These are phyloP conservation scores for Ylistrum balloti DNA, from an alignment of 1,140 invertebrate genomes.

Conservation along the genomic window DNA sequence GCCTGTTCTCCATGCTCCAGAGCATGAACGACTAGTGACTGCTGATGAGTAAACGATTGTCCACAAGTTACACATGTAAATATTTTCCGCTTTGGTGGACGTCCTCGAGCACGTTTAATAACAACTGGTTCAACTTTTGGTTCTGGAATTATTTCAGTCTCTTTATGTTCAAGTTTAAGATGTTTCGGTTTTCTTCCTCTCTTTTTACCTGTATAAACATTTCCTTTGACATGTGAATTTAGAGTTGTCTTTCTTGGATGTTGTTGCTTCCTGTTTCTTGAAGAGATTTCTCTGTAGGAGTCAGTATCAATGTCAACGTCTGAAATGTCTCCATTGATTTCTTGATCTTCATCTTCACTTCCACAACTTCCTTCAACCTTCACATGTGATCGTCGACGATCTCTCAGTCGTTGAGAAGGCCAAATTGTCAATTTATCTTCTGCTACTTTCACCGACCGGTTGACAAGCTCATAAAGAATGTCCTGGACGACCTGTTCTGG, in stretches of 20 bases:
- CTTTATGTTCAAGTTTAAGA: too few relatives aligned
- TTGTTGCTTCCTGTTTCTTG: slow-evolving; percentile 49
- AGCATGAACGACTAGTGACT: slow-evolving; percentile 44
- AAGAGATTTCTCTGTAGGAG: neutral
- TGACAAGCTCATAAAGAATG: slow-evolving; percentile 19
- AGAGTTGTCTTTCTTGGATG: slow-evolving; percentile 32
- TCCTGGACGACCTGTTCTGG: neutral
- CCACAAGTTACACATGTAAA: slow-evolving; percentile 40
- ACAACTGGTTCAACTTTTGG: neutral
- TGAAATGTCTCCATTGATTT: neutral
- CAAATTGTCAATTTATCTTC: slow-evolving; percentile 48
- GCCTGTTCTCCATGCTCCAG: slow-evolving; percentile 45
- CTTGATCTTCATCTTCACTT: neutral
- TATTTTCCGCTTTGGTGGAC: neutral
- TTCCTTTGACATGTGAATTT: neutral
- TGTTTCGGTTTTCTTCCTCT: slow-evolving; percentile 14
- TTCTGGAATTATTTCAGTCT: neutral
- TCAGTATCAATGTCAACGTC: slow-evolving; percentile 46
- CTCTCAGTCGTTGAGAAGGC: slow-evolving; percentile 45
- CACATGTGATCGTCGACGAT: slow-evolving; percentile 32
- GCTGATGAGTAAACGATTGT: slow-evolving; percentile 44
- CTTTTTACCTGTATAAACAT: neutral
- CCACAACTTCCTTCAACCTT: slow-evolving; percentile 22
- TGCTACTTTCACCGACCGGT: slow-evolving; percentile 27
- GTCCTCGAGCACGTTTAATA: slow-evolving; percentile 41